Conservation (phyloP, 2,113 vertebrate species). For the Psilopsiagon aurifrons region DNA sequence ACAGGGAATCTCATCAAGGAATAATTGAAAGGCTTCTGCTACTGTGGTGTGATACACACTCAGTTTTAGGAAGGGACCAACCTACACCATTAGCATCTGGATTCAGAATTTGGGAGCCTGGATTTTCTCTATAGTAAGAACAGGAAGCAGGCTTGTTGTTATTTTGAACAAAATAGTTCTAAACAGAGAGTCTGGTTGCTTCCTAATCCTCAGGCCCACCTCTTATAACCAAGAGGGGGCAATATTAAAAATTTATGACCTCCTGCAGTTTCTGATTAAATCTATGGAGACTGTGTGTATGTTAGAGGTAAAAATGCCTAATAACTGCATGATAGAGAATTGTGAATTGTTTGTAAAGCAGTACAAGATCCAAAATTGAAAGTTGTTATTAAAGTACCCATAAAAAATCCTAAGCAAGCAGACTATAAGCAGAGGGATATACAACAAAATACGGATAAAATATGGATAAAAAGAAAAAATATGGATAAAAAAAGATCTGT, state of each 20-base stretch:
- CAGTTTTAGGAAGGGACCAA: not conserved
- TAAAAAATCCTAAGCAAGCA: not conserved
- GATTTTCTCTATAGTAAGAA: not conserved
- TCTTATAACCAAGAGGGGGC: accelerated
- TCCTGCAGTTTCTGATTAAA: not conserved
- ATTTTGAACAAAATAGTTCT: not conserved
- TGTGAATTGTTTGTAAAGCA: not conserved
- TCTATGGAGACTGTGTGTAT: not conserved
- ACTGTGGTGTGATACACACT: not conserved
- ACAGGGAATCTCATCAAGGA: not conserved
- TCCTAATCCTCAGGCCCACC: not conserved
- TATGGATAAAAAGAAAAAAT: not conserved
- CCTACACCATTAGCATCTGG: not conserved
- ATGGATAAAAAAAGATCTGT: not conserved
- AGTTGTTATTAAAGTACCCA: not conserved
- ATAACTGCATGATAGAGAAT: not conserved
- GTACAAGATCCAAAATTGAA: not conserved
- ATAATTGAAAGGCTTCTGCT: not conserved
- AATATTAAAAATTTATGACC: not conserved
- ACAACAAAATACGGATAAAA: not conserved
- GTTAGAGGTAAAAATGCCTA: not conserved
- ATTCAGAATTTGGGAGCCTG: not conserved
- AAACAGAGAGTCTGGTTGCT: not conserved
- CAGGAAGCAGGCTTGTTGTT: not conserved
- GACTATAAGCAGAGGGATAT: not conserved